phyloP scores from a whole-genome alignment of 2,888 invertebrate genomes.

The Panopea generosa region DNA sequence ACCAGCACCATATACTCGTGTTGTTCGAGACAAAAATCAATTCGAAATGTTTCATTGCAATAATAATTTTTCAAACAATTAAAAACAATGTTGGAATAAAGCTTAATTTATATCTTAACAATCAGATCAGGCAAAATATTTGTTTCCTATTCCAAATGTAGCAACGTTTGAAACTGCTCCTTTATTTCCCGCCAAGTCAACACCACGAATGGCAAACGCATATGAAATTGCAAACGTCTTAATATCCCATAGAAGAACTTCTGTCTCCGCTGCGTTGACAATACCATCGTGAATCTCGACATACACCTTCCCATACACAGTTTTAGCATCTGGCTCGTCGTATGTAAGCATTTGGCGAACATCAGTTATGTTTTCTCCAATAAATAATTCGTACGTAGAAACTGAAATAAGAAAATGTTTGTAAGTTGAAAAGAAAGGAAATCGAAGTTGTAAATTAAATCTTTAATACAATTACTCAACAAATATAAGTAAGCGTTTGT shows the following conservation, averaged over 20 bases:
- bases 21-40: too few relatives aligned
- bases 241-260: slow-evolving; percentile 30
- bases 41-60: too few relatives aligned
- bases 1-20: too few relatives aligned
- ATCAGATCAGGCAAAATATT: too few relatives aligned
- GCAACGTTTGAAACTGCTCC: slow-evolving; percentile 66
- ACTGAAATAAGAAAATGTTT: slow-evolving; percentile 12
- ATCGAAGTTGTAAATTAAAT: too few relatives aligned
- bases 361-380: slow-evolving; percentile 14
- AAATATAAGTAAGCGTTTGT: too few relatives aligned
- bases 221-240: slow-evolving; percentile 26
- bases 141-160: slow-evolving; percentile 17
- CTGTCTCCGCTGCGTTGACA: slow-evolving; percentile 13
- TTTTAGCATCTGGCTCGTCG: not conserved
- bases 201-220: slow-evolving; percentile 63
- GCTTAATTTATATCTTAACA: too few relatives aligned
- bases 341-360: slow-evolving; percentile 1
- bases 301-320: not conserved
- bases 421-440: not conserved
- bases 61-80: too few relatives aligned
- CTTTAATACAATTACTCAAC: too few relatives aligned
- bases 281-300: not conserved
- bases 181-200: slow-evolving; percentile 60
- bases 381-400: not conserved
- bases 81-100: too few relatives aligned